Percentiles rank a stretch among this genome's conserved stretches.
phyloP scores from a whole-genome alignment of 2,797 vertebrate species.

The Sebastiscus tertius region DNA sequence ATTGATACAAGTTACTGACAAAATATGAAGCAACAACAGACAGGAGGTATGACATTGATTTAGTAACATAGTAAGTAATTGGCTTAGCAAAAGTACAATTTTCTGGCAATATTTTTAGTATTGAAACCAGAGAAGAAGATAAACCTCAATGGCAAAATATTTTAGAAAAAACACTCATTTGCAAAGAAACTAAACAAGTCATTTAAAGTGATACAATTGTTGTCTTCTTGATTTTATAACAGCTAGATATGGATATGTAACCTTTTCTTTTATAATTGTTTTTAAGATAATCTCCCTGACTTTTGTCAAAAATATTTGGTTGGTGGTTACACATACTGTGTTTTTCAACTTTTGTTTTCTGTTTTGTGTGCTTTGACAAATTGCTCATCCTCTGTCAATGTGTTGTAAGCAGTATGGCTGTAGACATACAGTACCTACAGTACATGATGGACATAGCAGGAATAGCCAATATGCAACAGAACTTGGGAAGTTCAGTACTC shows the following conservation, averaged over 20 bases:
- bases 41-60: background rate
- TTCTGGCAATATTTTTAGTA: background rate
- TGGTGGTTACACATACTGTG: background rate
- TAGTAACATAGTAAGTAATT: background rate
- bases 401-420: too few relatives aligned
- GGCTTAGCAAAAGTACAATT: background rate
- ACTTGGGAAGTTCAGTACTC: too few relatives aligned
- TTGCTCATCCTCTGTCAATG: background rate
- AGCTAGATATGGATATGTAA: background rate
- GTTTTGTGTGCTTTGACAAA: background rate
- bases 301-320: background rate
- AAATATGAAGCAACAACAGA: background rate
- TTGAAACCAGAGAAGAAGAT: background rate
- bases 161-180: background rate
- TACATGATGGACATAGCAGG: too few relatives aligned
- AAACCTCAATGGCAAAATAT: background rate
- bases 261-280: background rate
- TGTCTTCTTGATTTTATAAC: background rate
- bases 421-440: too few relatives aligned
- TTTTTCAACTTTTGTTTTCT: background rate
- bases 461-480: too few relatives aligned
- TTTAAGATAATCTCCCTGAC: too few relatives aligned
- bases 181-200: background rate
- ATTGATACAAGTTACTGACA: background rate
- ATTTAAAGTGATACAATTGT: background rate